Base-by-base conservation (phyloP, 1,140 invertebrate genomes). In the Piezodorus guildinii region DNA sequence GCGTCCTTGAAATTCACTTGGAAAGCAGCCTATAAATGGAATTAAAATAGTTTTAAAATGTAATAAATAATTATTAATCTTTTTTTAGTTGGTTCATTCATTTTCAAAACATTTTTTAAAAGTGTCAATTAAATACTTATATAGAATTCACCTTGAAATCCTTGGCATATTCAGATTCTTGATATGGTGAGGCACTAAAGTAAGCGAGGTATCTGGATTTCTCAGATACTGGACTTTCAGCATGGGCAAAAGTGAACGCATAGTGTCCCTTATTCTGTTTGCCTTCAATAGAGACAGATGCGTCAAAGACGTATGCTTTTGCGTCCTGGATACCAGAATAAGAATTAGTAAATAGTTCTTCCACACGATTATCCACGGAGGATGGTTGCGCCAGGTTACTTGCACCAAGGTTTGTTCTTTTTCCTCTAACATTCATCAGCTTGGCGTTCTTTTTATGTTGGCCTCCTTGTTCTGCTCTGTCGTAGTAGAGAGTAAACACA, bases 191-290 rank as follows among this genome's bases (percentile, higher is more conserved):
- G 69, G 69, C 74, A 63, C 52, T 72, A 71, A 68, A 76, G 65
- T 72, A 81, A 62, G 76, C 60, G 2, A 72, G 74, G 46, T 73
- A 68, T 62, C 78, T 77, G 2, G 73, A 72, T 64, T 80, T 81
- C 0, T 74, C 68, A 64, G 83, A 79, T 6, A 80, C 76, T 8
- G 74, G 71, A 67, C 80, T 85, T 0, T 68, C 67, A 16, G 76
- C 78, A 17, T 73, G 64, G 54, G 80, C 81, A 6, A 74, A 66
- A 1, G 81, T 82, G 0, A 78, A 44, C 9, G 74, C 69, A 63
- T 78, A 80, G 54, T 77, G 67, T 14, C 65, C 66, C n/a, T 76
- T 76, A 14, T 76, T 71, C 16, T 56, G 17, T 2, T 76, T 66
- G 14, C 77, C 78, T 49, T 76, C 71, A 58, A 83, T 77, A 63